These are phyloP conservation scores for Eurystomus gularis DNA, from an alignment of 2,113 vertebrate genomes.

Conservation along the genomic window DNA sequence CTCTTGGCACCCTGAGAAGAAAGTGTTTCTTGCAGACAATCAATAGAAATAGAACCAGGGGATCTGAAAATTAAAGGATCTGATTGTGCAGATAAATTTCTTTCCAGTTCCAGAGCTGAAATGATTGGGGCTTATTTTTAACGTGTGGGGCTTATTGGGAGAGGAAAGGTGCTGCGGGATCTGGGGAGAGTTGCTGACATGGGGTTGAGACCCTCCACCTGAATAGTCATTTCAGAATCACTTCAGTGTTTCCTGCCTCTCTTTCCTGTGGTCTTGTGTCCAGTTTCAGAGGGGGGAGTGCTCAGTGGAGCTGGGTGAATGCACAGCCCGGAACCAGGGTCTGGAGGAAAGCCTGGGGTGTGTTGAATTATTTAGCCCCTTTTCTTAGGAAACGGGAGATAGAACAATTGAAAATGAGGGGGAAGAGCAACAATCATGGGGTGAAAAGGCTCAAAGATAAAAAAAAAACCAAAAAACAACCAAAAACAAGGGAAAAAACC, in stretches of 20 bases:
- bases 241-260: neutral
- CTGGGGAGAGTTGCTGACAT: neutral
- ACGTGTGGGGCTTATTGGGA: neutral
- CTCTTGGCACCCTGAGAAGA: neutral
- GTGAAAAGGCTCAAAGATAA: neutral
- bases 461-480: no score
- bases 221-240: neutral
- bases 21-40: neutral
- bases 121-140: no score
- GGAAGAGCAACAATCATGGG: neutral
- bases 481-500: no score
- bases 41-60: neutral
- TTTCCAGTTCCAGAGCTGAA: neutral
- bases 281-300: accelerated
- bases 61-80: neutral
- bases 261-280: neutral
- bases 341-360: neutral
- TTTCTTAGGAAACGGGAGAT: neutral
- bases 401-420: neutral
- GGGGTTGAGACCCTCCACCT: neutral
- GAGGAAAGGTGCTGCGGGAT: neutral
- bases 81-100: neutral
- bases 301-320: neutral
- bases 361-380: neutral
- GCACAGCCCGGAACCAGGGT: neutral